These are phyloP conservation scores for Balaeniceps rex DNA, from an alignment of 2,113 vertebrate species.

Conservation along the genomic window DNA sequence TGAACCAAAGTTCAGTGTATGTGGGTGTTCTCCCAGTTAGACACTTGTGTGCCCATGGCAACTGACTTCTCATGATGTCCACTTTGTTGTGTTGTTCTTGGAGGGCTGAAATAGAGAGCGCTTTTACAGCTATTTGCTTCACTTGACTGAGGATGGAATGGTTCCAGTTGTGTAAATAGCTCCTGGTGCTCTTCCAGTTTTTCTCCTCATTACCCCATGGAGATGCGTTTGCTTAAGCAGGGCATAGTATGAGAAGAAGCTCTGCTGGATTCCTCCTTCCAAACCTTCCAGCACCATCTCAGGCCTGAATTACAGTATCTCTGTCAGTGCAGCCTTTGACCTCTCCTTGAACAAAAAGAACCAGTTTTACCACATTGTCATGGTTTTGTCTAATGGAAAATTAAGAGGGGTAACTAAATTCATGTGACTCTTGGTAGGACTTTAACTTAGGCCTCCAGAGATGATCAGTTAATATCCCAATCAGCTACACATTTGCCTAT, in stretches of 20 bases:
- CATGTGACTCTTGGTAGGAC: neutral
- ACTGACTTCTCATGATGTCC: slow-evolving; percentile 52
- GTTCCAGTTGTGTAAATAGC: slow-evolving; percentile 77
- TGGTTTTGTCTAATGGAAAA: slow-evolving; percentile 30
- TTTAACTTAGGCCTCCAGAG: neutral
- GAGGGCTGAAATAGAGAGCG: slow-evolving; percentile 42
- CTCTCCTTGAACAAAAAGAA: neutral
- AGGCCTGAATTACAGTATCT: neutral
- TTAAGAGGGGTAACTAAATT: neutral
- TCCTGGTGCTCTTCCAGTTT: slow-evolving; percentile 48
- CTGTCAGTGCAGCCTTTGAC: neutral
- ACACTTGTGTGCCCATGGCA: slow-evolving; percentile 19
- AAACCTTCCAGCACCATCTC: neutral
- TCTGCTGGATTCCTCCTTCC: neutral
- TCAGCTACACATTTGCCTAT: neutral
- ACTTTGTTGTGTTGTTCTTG: slow-evolving; percentile 66
- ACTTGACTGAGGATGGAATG: slow-evolving; percentile 62
- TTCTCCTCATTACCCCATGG: slow-evolving; percentile 38
- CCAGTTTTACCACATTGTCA: neutral
- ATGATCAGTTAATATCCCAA: slow-evolving; percentile 8
- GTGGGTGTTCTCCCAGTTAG: neutral
- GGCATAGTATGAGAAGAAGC: slow-evolving; percentile 33
- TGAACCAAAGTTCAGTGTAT: neutral
- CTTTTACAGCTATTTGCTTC: slow-evolving; percentile 61
- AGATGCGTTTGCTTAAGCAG: slow-evolving; percentile 57